Conservation (phyloP, 2,888 invertebrate genomes). For the Parasteatoda lunata region DNA sequence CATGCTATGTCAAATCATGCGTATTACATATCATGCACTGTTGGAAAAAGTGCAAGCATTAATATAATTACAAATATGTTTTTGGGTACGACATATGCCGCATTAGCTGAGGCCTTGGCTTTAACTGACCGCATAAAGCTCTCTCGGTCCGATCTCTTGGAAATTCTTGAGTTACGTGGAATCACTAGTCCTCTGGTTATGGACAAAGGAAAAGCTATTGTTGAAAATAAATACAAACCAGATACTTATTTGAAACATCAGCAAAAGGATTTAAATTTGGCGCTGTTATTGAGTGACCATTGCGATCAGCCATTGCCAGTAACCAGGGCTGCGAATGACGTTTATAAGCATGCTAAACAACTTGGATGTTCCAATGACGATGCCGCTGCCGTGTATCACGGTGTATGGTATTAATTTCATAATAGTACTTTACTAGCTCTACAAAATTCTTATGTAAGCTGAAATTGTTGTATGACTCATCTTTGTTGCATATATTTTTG, state of each 20-base stretch:
- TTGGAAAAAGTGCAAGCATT: conserved; percentile 95
- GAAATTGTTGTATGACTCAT: too few species aligned
- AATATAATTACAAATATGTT: conserved; percentile 92
- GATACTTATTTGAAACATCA: conserved; percentile 89
- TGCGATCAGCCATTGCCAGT: conserved; percentile 93
- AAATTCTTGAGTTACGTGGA: conserved; percentile 88
- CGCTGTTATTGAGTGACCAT: conserved; percentile 89
- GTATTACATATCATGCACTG: conserved; percentile 85
- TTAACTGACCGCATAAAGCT: conserved; percentile 93
- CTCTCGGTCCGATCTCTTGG: conserved; percentile 89
- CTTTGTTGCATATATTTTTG: too few species aligned
- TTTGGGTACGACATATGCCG: conserved; percentile 90
- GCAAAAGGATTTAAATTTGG: conserved; percentile 94
- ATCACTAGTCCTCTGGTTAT: conserved; percentile 79
- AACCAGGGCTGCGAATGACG: conserved; percentile 94
- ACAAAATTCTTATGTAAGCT: too few species aligned
- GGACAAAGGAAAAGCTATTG: conserved; percentile 33
- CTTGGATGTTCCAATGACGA: conserved; percentile 28
- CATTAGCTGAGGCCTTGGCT: conserved; percentile 93
- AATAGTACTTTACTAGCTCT: too few species aligned
- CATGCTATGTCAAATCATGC: conserved; percentile 95
- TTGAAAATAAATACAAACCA: not conserved
- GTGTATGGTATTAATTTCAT: not conserved
- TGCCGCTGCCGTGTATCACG: conserved; percentile 25
- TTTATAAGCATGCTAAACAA: conserved; percentile 66